A percentile compares a stretch with the other conserved stretches of the same genome.
Evolutionary conservation across 2,113 vertebrate species (phyloP).

Genomic region (Lathamus discolor): DNA sequence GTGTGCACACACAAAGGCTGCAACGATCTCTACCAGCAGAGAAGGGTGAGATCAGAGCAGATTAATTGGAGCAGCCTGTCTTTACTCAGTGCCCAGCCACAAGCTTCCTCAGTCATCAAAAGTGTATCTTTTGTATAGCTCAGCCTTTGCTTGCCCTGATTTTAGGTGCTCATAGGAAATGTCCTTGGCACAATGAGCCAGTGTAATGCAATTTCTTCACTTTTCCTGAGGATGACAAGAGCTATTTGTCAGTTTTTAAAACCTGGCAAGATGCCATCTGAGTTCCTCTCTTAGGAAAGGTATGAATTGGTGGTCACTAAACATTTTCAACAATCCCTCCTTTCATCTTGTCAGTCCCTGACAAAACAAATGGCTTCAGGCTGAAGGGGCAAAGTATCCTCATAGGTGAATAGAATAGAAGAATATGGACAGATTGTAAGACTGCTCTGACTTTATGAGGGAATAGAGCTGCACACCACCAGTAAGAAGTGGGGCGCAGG

Average conservation of each 20-base stretch:
- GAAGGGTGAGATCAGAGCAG: background rate
- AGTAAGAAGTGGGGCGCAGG: background rate
- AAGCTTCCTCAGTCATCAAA: background rate
- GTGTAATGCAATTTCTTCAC: background rate
- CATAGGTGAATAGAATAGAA: accelerated
- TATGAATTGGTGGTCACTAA: background rate
- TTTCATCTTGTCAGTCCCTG: background rate
- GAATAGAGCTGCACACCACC: background rate
- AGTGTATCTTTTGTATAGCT: background rate
- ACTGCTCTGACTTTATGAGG: background rate
- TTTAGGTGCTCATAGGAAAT: background rate
- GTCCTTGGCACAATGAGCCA: background rate
- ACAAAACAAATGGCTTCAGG: background rate
- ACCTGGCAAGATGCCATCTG: background rate
- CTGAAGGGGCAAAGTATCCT: background rate
- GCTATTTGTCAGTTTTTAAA: background rate
- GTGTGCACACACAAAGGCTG: background rate
- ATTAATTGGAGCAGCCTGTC: background rate
- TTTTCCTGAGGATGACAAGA: background rate
- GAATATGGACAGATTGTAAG: background rate
- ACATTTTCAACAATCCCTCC: background rate
- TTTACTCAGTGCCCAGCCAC: background rate
- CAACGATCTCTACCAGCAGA: background rate
- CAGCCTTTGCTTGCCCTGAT: background rate
- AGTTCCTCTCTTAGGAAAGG: background rate